These are phyloP conservation scores for Conops quadrifasciatus DNA, from an alignment of 2,888 invertebrate species.

Conservation along the genomic window DNA sequence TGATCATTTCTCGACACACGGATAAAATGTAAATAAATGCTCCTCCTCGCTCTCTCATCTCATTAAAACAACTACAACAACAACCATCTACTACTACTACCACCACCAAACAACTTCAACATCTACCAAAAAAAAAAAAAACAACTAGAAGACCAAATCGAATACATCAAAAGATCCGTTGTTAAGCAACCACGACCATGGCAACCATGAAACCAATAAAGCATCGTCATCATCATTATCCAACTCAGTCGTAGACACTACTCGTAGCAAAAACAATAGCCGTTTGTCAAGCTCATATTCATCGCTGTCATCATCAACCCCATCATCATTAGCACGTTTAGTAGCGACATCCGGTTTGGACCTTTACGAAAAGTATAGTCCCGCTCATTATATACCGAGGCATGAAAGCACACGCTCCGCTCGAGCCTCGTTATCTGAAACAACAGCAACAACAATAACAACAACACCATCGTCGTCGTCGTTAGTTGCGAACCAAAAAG, in stretches of 20 bases:
- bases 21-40: conserved; percentile 38
- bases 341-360: conserved; percentile 73
- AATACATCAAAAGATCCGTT: conserved; percentile 35
- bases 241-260: conserved; percentile 42
- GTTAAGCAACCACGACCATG: conserved; percentile 41
- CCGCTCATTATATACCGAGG: conserved; percentile 76
- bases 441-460: conserved; percentile 41
- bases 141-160: conserved; percentile 44
- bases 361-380: conserved; percentile 79
- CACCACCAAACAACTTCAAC: conserved; percentile 27
- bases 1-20: conserved; percentile 37
- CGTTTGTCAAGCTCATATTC: conserved; percentile 61
- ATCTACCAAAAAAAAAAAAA: conserved; percentile 18
- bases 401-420: conserved; percentile 66
- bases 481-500: conserved; percentile 22
- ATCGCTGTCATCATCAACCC: too few relatives aligned
- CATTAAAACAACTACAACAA: conserved; percentile 36
- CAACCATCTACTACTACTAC: conserved; percentile 2
- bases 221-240: too few relatives aligned
- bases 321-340: conserved; percentile 67
- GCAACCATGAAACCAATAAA: conserved; percentile 42
- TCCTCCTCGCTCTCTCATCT: conserved; percentile 31
- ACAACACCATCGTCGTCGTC: too few relatives aligned
- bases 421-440: conserved; percentile 49
- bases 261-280: conserved; percentile 49